A percentile compares a stretch with the other conserved stretches of the same genome.
phyloP scores from a whole-genome alignment of 2,797 vertebrate genomes.

The Scleropages formosus region DNA sequence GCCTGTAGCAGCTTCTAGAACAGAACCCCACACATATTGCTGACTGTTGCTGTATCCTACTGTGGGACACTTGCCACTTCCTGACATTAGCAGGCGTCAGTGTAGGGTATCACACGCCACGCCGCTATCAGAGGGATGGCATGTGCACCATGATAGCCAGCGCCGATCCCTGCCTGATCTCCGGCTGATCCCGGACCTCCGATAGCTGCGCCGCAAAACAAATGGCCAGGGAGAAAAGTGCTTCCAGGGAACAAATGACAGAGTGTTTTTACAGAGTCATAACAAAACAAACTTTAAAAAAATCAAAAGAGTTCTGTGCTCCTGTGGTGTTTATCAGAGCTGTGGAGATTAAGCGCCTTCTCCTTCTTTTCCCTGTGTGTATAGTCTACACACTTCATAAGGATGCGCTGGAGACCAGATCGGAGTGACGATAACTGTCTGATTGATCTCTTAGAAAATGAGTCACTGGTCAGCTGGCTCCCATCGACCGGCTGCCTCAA shows the following conservation, averaged over 20 bases:
- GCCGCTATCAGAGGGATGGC: background rate
- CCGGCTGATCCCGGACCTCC: conserved; percentile 18
- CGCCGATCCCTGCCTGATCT: conserved; percentile 40
- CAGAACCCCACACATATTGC: background rate
- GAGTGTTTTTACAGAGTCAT: conserved; percentile 65
- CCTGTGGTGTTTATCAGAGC: conserved; percentile 45
- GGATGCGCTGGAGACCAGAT: conserved; percentile 51
- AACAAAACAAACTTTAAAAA: conserved; percentile 56
- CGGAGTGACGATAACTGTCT: conserved; percentile 53
- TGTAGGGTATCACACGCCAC: background rate
- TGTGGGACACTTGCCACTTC: background rate
- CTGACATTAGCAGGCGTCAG: background rate
- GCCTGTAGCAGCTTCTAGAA: background rate
- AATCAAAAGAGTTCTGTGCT: conserved; percentile 47
- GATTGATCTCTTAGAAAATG: conserved; percentile 55
- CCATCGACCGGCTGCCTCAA: background rate
- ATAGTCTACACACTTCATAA: conserved; percentile 58
- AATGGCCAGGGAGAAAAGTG: conserved; percentile 40
- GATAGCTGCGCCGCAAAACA: background rate
- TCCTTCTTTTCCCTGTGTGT: conserved; percentile 47
- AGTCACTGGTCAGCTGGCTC: conserved; percentile 11
- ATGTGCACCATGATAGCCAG: conserved; percentile 29
- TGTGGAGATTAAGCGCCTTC: conserved; percentile 38
- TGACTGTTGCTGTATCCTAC: background rate
- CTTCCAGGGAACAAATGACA: conserved; percentile 40